These are phyloP conservation scores for Rhinoderma darwinii DNA, from an alignment of 2,113 vertebrate species.

Conservation along the genomic window DNA sequence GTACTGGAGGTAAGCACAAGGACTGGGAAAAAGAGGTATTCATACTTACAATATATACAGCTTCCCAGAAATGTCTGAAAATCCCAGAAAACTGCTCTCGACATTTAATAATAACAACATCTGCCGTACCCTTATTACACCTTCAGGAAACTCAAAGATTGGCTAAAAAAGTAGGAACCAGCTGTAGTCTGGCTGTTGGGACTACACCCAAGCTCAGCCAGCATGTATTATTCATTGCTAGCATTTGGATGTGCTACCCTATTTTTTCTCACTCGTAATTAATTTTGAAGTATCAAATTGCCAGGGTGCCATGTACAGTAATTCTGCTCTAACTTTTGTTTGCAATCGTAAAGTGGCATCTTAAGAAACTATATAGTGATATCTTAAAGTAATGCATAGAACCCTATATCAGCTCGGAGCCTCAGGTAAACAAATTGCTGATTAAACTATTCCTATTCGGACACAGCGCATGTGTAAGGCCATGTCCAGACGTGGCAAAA, in stretches of 20 bases:
- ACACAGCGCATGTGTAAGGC: no score
- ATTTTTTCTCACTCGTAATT: not conserved
- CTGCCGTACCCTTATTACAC: slow-evolving; percentile 12
- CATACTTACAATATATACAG: not conserved
- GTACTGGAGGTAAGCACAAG: not conserved
- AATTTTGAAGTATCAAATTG: slow-evolving; percentile 16
- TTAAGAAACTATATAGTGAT: not conserved
- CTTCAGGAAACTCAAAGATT: slow-evolving; percentile 23
- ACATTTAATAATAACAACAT: slow-evolving; percentile 26
- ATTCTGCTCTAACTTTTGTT: not conserved
- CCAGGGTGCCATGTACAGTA: not conserved
- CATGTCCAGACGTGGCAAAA: no score
- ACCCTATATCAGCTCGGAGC: not conserved
- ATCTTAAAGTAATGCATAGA: not conserved
- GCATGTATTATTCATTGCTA: slow-evolving; percentile 27
- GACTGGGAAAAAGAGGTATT: not conserved
- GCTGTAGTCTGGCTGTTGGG: slow-evolving; percentile 23
- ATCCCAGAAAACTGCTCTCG: slow-evolving; percentile 2
- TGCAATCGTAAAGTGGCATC: slow-evolving; percentile 2
- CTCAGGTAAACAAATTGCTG: not conserved
- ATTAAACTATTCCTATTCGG: not conserved
- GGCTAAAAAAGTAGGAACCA: not conserved
- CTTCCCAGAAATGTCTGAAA: not conserved
- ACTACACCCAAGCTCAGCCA: not conserved
- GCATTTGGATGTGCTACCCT: not conserved